Percentiles rank a stretch among this genome's conserved stretches.
These are phyloP conservation scores for Montipora capricornis DNA, from an alignment of 64 coral and sea anemone species.

Conservation along the genomic window DNA sequence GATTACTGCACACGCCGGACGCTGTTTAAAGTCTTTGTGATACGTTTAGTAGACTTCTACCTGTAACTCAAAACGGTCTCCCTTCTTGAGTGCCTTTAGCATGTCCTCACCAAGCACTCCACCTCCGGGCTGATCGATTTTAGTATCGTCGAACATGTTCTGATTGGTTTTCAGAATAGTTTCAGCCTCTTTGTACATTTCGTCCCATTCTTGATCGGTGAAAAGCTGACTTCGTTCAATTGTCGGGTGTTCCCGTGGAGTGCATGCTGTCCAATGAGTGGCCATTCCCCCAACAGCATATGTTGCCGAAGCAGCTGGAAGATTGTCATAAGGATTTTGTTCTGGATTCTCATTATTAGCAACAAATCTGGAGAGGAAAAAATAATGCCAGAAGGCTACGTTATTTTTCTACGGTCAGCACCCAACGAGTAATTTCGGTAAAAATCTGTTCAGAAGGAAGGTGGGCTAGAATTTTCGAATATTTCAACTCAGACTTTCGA, in stretches of 20 bases:
- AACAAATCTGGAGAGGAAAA: not conserved
- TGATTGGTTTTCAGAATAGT: slow-evolving; percentile 13
- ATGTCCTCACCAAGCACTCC: slow-evolving; percentile 37
- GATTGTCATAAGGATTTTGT: not conserved
- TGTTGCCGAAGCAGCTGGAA: not conserved
- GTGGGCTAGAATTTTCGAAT: too few relatives aligned
- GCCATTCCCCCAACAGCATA: slow-evolving; percentile 53
- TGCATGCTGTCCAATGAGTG: slow-evolving; percentile 31
- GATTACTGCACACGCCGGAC: too few relatives aligned
- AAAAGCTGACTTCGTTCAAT: not conserved
- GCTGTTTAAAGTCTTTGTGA: not conserved
- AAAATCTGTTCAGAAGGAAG: too few relatives aligned
- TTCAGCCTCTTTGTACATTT: slow-evolving; percentile 7
- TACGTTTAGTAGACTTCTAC: not conserved
- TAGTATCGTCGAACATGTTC: slow-evolving; percentile 27
- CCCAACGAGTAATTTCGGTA: not conserved
- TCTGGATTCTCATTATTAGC: not conserved
- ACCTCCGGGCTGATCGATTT: not conserved
- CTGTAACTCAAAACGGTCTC: not conserved
- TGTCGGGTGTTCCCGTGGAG: not conserved
- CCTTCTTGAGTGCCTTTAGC: not conserved
- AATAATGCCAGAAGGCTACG: not conserved
- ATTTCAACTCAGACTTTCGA: too few relatives aligned
- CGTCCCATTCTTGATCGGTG: not conserved
- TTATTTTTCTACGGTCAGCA: not conserved